Conservation (phyloP, 2,113 vertebrate species). For the Lepus europaeus region DNA sequence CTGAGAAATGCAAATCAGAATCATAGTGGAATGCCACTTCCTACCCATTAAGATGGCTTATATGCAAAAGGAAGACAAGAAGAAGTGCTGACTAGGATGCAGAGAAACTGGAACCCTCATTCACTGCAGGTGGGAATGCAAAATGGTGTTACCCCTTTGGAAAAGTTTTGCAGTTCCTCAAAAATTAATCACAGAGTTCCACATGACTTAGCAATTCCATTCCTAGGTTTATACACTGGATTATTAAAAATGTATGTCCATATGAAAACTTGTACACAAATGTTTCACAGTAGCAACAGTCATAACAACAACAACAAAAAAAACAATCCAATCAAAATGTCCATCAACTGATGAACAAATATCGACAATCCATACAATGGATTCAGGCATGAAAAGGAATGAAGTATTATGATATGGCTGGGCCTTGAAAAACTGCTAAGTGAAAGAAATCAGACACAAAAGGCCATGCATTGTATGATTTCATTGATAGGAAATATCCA, state of each 20-base stretch:
- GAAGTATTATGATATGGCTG: not conserved
- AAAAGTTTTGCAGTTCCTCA: constrained; percentile 14
- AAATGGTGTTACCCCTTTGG: not conserved
- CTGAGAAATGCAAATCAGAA: not conserved
- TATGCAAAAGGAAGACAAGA: not conserved
- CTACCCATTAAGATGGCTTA: not conserved
- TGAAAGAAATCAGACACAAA: constrained; percentile 6
- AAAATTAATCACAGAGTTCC: not conserved
- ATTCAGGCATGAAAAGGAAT: not conserved
- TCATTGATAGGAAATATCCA: not conserved
- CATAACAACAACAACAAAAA: not conserved
- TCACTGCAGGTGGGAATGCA: not conserved
- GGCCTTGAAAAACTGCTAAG: constrained; percentile 18
- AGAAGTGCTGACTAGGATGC: not conserved
- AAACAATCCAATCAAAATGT: not conserved
- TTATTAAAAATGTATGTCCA: not conserved
- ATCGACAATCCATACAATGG: not conserved
- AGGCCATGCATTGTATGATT: not conserved
- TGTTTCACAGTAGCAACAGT: not conserved
- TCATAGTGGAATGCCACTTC: not conserved
- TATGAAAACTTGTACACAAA: not conserved
- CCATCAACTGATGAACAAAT: not conserved
- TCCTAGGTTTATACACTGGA: not conserved
- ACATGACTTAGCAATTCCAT: not conserved
- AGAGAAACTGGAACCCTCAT: not conserved